A percentile compares a stretch with the other conserved stretches of the same genome.
Conservation (phyloP, 2,888 invertebrate genomes). For the Sinhomidia bicolor region DNA sequence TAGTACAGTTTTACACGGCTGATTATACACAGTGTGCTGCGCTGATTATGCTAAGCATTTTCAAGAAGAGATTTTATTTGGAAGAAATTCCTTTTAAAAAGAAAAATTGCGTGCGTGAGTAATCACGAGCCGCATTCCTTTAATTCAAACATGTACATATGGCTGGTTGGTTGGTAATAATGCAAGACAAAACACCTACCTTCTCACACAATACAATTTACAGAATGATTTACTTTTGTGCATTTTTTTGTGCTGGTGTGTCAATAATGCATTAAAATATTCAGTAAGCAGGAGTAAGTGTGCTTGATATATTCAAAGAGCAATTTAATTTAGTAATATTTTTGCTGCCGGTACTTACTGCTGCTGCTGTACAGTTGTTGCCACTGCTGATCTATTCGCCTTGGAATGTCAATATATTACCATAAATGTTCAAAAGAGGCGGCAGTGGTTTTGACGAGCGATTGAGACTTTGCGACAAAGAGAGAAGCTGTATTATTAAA, state of each 20-base stretch:
- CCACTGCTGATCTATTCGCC: background rate
- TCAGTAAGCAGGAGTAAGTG: too few species aligned
- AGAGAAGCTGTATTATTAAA: background rate
- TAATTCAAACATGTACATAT: too few species aligned
- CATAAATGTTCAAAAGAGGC: slow-evolving; percentile 12
- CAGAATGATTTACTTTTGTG: too few species aligned
- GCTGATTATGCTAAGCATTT: background rate
- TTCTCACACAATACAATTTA: too few species aligned
- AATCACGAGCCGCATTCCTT: background rate
- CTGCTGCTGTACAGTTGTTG: background rate
- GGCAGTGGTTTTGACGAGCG: slow-evolving; percentile 1
- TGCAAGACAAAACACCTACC: too few species aligned
- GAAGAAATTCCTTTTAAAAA: background rate
- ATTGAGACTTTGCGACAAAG: background rate
- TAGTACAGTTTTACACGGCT: too few species aligned
- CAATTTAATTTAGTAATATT: too few species aligned
- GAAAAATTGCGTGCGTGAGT: background rate
- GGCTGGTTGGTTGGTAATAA: too few species aligned
- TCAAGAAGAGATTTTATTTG: background rate
- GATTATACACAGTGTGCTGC: too few species aligned
- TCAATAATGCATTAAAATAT: too few species aligned
- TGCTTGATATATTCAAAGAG: too few species aligned
- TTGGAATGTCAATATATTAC: slow-evolving; percentile 39
- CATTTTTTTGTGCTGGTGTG: too few species aligned
- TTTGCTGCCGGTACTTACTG: background rate